Base-by-base conservation (phyloP, 2,888 invertebrate genomes). In the Neoitamus cyanurus region DNA sequence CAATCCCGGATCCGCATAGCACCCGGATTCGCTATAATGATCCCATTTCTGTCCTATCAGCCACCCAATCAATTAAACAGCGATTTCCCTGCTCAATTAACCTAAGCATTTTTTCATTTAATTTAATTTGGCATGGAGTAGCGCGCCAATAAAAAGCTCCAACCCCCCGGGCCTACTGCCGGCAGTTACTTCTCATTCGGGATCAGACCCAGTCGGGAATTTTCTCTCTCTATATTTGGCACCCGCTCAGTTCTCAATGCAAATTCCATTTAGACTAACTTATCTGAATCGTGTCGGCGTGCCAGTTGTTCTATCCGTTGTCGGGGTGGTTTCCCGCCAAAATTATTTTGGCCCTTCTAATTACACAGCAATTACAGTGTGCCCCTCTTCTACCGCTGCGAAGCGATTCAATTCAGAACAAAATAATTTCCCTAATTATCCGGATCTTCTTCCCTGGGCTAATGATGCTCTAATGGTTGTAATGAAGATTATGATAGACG, bases 401-500 rank as follows among this genome's bases (percentile, higher is more conserved):
- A 58, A 58, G 58, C 58, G 25, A 20, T 58, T 58, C 58, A 58
- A 58, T 58, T 58, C 20, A 9, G 20, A 58, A 58, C 58, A 58
- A 58, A 58, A 58, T 58, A 58, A 58, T 58, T 58, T 58, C 9
- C 58, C 58, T 58, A 58, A 70, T 70, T 70, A 13, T 31, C 70
- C 30, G 70, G 25, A 20, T 58, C 25, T 58, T 58, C 58, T 58
- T 58, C 58, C 58, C 58, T 20, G 58, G 3, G 58, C 58, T 58
- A 58, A 58, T 58, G 58, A 58, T 25, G 25, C 58, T 58, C 70
- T 70, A 70, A 70, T 70, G 70, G 15, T 70, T 31, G 30, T 70
- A 70, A 70, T 70, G 70, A 31, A 31, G 70, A 70, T 70, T 70
- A 70, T 70, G 31, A 70, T 70, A 70, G 30, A 31, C 31, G 15